Conservation (phyloP, 2,888 invertebrate species). For the Laothoe populi region DNA sequence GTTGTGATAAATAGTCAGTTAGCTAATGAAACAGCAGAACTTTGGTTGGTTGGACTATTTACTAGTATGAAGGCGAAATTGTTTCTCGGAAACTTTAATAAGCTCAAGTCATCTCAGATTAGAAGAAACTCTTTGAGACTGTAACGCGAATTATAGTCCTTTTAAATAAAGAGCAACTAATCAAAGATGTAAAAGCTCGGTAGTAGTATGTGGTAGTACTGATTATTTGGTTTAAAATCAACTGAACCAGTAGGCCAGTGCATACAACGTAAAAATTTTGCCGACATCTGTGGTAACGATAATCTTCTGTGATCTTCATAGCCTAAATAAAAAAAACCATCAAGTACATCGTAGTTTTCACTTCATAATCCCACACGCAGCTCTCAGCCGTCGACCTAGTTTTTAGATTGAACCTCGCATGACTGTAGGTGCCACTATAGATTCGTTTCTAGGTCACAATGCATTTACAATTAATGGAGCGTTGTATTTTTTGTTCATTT, state of each 20-base stretch:
- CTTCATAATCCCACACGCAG: constrained; percentile 23
- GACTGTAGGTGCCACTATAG: constrained; percentile 28
- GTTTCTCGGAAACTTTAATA: constrained; percentile 15
- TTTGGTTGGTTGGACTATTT: constrained; percentile 7
- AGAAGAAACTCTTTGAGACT: background rate
- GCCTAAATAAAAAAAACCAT: background rate
- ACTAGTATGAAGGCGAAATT: constrained; percentile 2
- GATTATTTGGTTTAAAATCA: background rate
- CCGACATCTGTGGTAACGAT: background rate
- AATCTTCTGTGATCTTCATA: constrained; percentile 1
- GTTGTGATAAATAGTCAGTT: constrained; percentile 24
- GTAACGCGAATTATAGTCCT: background rate
- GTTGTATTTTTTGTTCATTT: constrained; percentile 33
- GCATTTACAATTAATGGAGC: constrained; percentile 31
- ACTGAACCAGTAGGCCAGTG: no score
- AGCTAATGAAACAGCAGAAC: constrained; percentile 20
- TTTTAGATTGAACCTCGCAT: constrained; percentile 22
- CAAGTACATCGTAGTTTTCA: constrained; percentile 20
- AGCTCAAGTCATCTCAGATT: background rate
- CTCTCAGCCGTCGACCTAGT: constrained; percentile 23
- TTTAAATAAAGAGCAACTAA: background rate
- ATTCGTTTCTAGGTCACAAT: constrained; percentile 29
- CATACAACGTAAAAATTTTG: background rate
- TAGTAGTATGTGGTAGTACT: no score
- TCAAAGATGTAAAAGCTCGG: background rate